Evolutionary conservation across 2,113 vertebrate species (phyloP), one percentile per base, ranked within the genome.

Genomic region (Ciconia maguari): DNA sequence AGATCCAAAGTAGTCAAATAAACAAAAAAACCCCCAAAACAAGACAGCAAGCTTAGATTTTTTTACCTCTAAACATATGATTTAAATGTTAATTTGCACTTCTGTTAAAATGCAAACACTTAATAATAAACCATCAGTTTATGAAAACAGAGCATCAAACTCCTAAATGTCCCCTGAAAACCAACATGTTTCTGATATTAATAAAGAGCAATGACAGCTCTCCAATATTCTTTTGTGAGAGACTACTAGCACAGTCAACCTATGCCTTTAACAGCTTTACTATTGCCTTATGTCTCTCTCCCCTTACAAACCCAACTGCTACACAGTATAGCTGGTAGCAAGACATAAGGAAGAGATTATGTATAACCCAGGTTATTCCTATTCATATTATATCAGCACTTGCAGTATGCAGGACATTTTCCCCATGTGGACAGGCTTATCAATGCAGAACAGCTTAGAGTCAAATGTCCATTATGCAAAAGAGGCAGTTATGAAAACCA

Each of bases 31-130:
- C 0, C 26, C 6, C 2, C 10, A 32, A 84, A 66, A 62, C 0
- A 2, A 66, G 46, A 34, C 18, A 49, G 34, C 5, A 52, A 70
- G 32, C 26, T 60, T 71, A 1, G 1, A 13, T 76, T 46, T 71
- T 38, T 36, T 0, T 3, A 5, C 11, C 10, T 8, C 10, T 0
- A 41, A 54, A 15, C 0, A 0, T 13, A 57, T 13, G 27, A 16
- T 27, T 66, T 51, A 58, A 64, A 29, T 9, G 9, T 52, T 58
- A 79, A 71, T 48, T 51, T 3, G 1, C 30, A n/a, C 5, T 57
- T 69, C 41, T 46, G 30, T 65, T 66, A 79, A 69, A 78, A 71
- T 27, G 22, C n/a, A 57, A 84, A 74, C 34, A 44, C 27, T 55
- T 75, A 65, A 20, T 16, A 96, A 76, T 30, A 84, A 84, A 34